Base-by-base conservation (phyloP, 2,797 vertebrate species). In the Cuniculus paca region DNA sequence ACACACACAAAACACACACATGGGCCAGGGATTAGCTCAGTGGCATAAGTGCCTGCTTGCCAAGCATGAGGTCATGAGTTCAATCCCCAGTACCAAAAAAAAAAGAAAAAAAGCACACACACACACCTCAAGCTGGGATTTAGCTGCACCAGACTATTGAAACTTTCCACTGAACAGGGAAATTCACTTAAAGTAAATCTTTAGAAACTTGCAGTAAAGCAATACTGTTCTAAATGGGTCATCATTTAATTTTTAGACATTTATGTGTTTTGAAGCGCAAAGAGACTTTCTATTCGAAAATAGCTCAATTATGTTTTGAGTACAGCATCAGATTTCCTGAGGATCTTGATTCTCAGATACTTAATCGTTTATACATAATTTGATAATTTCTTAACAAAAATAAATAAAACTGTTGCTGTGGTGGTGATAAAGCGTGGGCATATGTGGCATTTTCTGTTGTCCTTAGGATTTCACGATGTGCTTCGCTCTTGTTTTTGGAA, bases 301-400 rank as follows among this genome's bases (percentile, higher is more conserved):
- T 97, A 98, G 92, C 90, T 96, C 95, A 56, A 48, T 98, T 98
- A 97, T 88, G 72, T 92, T 98, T 98, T 96, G 97, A 52, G 96
- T 98, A 92, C 95, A 98, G 90, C 86, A 83, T 91, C 61, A 92
- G 89, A 91, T 86, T 97, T 98, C 97, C 96, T 91, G 88, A 94
- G 91, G 78, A 91, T 58, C 85, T 98, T 97, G 90, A 86, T 89
- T 97, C 93, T 97, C 87, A 93, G 96, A 84, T 90, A 93, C 83
- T 96, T 96, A 95, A 96, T 98, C 97, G 91, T 89, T 94, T 93
- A 77, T 95, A 87, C 60, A 81, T 94, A 98, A 96, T 85, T 94
- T 93, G 87, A 97, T 97, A 68, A 97, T 95, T 96, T 82, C 95
- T 96, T 90, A 89, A 98, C 90, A 97, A 93, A 93, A 31, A 70